Evolutionary conservation across 2,797 vertebrate genomes (phyloP).

Genomic region (Bradypodion pumilum): DNA sequence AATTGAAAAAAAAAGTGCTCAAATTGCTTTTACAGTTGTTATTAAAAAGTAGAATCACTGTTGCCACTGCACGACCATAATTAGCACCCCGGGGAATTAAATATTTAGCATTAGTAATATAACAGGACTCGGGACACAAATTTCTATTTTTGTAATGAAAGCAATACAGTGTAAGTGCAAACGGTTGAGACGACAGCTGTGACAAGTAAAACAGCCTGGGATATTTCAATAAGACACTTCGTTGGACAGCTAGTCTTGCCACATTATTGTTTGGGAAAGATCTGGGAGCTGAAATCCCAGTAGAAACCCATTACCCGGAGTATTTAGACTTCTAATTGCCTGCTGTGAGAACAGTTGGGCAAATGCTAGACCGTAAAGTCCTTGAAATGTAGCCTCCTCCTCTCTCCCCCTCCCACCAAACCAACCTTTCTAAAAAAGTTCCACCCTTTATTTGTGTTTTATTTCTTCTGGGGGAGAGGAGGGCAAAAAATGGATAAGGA

Average conservation of each 20-base stretch:
- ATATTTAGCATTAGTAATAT: constrained; percentile 99
- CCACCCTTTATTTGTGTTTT: background rate
- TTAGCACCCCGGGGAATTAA: constrained; percentile 98
- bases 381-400: constrained; percentile 55
- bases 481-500: constrained; percentile 56
- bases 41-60: constrained; percentile 96
- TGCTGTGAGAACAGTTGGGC: constrained; percentile 78
- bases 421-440: background rate
- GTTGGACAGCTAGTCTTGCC: constrained; percentile 90
- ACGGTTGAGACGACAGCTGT: constrained; percentile 96
- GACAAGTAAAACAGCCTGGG: constrained; percentile 88
- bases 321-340: constrained; percentile 99
- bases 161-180: constrained; percentile 90
- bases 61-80: constrained; percentile 99
- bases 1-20: constrained; percentile 92
- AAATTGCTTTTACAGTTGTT: constrained; percentile 99
- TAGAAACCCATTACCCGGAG: constrained; percentile 89
- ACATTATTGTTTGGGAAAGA: constrained; percentile 92
- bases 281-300: constrained; percentile 92
- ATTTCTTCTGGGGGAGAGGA: constrained; percentile 36
- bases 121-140: constrained; percentile 99
- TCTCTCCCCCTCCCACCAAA: constrained; percentile 57
- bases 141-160: constrained; percentile 99
- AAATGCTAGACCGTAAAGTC: constrained; percentile 66
- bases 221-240: constrained; percentile 94